A percentile compares a stretch with the other conserved stretches of the same genome.
These are phyloP conservation scores for Pogonomyrmex californicus DNA, from an alignment of 1,140 invertebrate species.

Conservation along the genomic window DNA sequence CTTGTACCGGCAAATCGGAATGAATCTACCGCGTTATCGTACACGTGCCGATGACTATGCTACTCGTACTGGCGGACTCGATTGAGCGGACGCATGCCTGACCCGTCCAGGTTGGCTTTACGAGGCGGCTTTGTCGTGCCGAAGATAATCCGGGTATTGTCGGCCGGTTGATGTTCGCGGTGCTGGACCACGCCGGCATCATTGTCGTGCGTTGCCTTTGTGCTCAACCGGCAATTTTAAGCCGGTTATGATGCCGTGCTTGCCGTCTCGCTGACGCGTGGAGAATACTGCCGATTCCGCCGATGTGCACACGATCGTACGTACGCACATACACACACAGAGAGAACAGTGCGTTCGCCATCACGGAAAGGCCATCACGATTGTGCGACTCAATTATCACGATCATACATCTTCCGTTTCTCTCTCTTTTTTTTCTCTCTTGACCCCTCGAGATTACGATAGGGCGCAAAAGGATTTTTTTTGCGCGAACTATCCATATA, in stretches of 20 bases:
- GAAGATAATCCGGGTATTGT: constrained; percentile 76
- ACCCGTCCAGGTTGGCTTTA: constrained; percentile 67
- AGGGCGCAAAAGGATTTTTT: no score
- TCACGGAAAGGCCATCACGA: constrained; percentile 36
- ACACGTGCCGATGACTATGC: constrained; percentile 32
- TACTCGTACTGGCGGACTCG: constrained; percentile 21
- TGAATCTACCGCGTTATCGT: constrained; percentile 25
- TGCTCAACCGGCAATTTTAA: constrained; percentile 70
- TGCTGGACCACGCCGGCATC: constrained; percentile 61
- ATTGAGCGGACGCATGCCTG: constrained; percentile 39
- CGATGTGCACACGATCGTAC: not conserved
- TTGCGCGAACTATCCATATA: not conserved
- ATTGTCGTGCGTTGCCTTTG: constrained; percentile 70
- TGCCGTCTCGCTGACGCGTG: constrained; percentile 55
- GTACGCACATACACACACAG: not conserved
- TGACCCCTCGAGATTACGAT: no score
- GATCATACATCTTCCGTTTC: not conserved
- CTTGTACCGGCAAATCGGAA: not conserved
- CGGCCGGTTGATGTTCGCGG: constrained; percentile 63
- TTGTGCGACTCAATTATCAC: constrained; percentile 42
- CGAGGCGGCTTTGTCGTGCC: constrained; percentile 68
- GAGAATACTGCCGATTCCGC: constrained; percentile 55
- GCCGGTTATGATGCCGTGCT: constrained; percentile 63
- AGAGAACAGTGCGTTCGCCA: not conserved
- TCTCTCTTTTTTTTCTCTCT: not conserved